Evolutionary conservation across 2,113 vertebrate genomes (phyloP).

Genomic region (Colossoma macropomum): DNA sequence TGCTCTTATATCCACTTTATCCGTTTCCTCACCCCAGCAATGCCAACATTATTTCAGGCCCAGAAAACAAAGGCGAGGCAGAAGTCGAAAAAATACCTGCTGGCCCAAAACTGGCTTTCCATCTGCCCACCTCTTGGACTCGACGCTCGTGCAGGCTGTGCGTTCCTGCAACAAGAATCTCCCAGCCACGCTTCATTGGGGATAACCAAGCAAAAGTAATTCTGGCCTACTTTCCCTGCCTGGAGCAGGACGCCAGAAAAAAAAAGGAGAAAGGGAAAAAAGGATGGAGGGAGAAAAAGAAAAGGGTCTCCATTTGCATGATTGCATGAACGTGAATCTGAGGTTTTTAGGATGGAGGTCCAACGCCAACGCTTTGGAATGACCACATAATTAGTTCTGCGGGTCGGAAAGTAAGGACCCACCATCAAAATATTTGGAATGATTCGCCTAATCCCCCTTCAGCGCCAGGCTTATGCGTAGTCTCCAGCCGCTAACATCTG

Average conservation of each 20-base stretch:
- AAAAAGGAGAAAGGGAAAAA: conserved; percentile 25
- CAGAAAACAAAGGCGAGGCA: conserved; percentile 67
- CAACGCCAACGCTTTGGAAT: conserved; percentile 18
- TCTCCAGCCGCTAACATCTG: conserved; percentile 53
- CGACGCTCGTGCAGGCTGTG: conserved; percentile 68
- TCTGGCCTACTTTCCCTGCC: conserved; percentile 78
- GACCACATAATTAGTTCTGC: conserved; percentile 49
- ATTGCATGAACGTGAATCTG: conserved; percentile 47
- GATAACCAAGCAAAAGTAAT: conserved; percentile 81
- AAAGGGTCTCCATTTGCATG: conserved; percentile 52
- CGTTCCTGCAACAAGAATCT: conserved; percentile 44
- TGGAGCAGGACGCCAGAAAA: conserved; percentile 59
- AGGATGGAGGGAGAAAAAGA: conserved; percentile 20
- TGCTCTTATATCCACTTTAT: conserved; percentile 26
- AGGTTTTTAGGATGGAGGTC: conserved; percentile 17
- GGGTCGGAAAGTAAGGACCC: conserved; percentile 41
- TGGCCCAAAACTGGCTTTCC: conserved; percentile 75
- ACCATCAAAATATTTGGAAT: conserved; percentile 54
- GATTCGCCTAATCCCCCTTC: conserved; percentile 53
- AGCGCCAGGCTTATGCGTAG: conserved; percentile 45
- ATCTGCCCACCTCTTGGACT: conserved; percentile 72
- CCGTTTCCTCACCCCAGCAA: conserved; percentile 61
- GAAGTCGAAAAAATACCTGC: conserved; percentile 77
- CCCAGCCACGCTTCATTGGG: conserved; percentile 78
- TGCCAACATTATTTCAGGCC: conserved; percentile 55